Evolutionary conservation across 2,797 vertebrate species (phyloP).

Genomic region (Momotus momota): DNA sequence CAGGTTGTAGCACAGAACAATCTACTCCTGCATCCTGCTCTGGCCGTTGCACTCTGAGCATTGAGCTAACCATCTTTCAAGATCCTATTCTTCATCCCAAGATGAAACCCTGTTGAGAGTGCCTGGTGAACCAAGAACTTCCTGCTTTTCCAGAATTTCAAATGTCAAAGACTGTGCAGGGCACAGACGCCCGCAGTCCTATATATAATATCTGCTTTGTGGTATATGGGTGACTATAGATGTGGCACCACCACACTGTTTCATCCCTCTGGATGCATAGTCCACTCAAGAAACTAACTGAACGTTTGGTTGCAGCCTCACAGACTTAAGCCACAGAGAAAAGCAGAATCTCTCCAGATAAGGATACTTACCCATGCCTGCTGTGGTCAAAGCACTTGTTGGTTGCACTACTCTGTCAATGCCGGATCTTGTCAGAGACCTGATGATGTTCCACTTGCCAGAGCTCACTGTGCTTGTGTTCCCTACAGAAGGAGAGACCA

Average conservation of each 20-base stretch:
- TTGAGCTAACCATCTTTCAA: neutral
- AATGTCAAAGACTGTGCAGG: neutral
- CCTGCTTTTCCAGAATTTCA: neutral
- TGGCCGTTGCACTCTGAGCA: rapidly evolving
- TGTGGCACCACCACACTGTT: neutral
- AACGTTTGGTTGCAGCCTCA: neutral
- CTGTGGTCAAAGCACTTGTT: neutral
- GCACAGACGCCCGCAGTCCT: neutral
- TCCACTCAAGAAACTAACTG: neutral
- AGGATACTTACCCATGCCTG: neutral
- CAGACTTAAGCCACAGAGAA: neutral
- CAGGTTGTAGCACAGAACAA: neutral
- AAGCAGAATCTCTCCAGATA: neutral
- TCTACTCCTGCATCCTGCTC: neutral
- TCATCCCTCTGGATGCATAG: neutral
- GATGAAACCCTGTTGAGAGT: neutral
- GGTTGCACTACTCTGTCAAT: neutral
- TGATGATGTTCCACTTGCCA: neutral
- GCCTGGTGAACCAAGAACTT: neutral
- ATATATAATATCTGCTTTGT: neutral
- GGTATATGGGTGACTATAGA: neutral
- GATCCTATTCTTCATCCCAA: neutral
- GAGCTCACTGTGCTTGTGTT: neutral
- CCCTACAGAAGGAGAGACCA: neutral
- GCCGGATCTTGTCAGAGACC: neutral